Evolutionary conservation across 1,140 invertebrate species (phyloP).

Genomic region (Helicorthomorpha holstii): DNA sequence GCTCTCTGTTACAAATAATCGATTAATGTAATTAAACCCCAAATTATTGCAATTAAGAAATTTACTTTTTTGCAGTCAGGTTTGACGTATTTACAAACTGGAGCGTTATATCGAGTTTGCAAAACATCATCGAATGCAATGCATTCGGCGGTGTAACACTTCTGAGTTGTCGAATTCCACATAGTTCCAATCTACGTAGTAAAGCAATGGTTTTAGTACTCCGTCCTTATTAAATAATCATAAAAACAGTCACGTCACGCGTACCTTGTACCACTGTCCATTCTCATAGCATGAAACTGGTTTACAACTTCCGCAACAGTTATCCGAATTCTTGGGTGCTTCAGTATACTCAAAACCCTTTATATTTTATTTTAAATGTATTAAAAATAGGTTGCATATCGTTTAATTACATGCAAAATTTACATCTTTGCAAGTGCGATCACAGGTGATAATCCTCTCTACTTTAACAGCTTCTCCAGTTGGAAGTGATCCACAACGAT

Average conservation of each 20-base stretch:
- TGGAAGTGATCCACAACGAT: conserved; percentile 1
- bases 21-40: conserved; percentile 1
- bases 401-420: conserved; percentile 5
- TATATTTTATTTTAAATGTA: background rate
- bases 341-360: conserved; percentile 21
- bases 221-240: background rate
- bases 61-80: conserved; percentile 30
- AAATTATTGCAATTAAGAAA: background rate
- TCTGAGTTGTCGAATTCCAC: conserved; percentile 31
- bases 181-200: conserved; percentile 32
- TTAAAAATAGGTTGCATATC: background rate
- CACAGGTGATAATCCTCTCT: conserved; percentile 29
- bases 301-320: conserved; percentile 41
- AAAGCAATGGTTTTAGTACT: background rate
- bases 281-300: conserved; percentile 38
- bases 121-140: conserved; percentile 27
- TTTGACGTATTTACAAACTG: conserved; percentile 30
- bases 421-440: conserved; percentile 10
- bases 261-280: conserved; percentile 32
- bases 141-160: conserved; percentile 42
- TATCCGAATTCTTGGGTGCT: conserved; percentile 27
- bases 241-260: background rate
- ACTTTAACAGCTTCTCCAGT: conserved; percentile 15
- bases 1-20: background rate
- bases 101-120: conserved; percentile 30